Evolutionary conservation across 2,888 invertebrate species (phyloP), one percentile per base, ranked within the genome.

Genomic region (Hipparchia semele): DNA sequence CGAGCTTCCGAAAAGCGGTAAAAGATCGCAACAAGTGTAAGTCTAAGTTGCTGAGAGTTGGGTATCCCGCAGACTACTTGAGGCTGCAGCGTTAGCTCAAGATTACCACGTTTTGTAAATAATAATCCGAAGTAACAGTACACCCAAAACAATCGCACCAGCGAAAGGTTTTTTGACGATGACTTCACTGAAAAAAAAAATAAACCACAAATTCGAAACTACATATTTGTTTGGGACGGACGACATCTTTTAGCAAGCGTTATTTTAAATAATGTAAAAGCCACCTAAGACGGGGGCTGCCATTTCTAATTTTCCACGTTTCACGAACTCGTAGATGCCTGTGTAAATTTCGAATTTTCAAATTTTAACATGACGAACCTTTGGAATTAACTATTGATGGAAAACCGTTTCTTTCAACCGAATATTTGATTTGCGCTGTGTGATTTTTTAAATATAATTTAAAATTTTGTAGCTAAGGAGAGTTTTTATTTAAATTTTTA

Each of bases 301-400:
- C 65, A 53, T 53, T 65, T 65, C 53, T 65, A 53, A 65, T 65
- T 65, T 65, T 61, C 61, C 51, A 60, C 54, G 54, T 67, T 70
- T 62, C 66, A 70, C 23, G 7, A 73, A 56, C 10, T 60, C 60
- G 54, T 46, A 49, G 54, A 54, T 60, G 39, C 60, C 61, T 59
- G 60, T 61, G 49, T 70, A 68, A 73, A 73, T 73, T 70, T 72
- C 67, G 72, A 39, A 39, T 39, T 39, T 72, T 72, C 67, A 73
- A 39, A 39, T 39, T 39, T 72, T 68, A 73, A 70, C 69, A 66
- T 65, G 69, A 73, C 66, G 69, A 71, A 72, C 58, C 70, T 70
- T 71, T 49, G 56, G 59, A 70, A 72, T 75, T 67, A 72, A 72
- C 70, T 73, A 71, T 71, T 75, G 62, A 72, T 73, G 71, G 68